A percentile compares a stretch with the other conserved stretches of the same genome.
phyloP scores from a whole-genome alignment of 1,140 invertebrate genomes.

The Triops longicaudatus region DNA sequence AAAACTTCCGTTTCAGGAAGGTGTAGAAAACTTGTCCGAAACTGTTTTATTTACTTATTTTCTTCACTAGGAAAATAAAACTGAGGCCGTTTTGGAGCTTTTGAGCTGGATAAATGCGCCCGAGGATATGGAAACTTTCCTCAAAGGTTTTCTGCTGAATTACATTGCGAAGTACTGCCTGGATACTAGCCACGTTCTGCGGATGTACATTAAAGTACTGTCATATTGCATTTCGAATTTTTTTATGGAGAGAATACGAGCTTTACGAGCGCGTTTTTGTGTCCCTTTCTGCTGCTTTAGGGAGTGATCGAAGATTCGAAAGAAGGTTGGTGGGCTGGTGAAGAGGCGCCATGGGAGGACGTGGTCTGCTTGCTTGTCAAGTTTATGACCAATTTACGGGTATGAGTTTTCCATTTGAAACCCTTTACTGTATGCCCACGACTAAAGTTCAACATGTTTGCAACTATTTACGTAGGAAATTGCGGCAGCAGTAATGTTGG shows the following conservation, averaged over 20 bases:
- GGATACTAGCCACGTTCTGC: neutral
- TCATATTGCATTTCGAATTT: neutral
- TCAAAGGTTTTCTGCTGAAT: neutral
- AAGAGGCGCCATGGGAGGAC: neutral
- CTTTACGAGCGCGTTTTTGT: neutral
- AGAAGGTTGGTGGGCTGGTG: neutral
- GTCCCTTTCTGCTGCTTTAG: neutral
- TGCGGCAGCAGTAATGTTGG: neutral
- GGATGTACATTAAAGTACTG: neutral
- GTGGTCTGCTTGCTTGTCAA: neutral
- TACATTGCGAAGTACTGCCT: neutral
- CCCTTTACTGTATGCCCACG: neutral
- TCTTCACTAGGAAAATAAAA: neutral
- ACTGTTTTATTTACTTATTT: neutral
- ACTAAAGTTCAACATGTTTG: neutral
- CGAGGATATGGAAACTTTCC: neutral
- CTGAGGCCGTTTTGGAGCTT: neutral
- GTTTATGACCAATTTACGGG: neutral
- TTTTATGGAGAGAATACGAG: neutral
- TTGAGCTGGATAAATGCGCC: neutral
- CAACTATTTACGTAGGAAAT: neutral
- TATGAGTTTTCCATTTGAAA: neutral
- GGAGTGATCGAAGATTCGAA: neutral
- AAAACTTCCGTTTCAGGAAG: neutral
- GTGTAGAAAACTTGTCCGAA: neutral